Percentiles rank a stretch among this genome's conserved stretches.
Evolutionary conservation across 2,113 vertebrate species (phyloP).

Genomic region (Percopsis transmontana): DNA sequence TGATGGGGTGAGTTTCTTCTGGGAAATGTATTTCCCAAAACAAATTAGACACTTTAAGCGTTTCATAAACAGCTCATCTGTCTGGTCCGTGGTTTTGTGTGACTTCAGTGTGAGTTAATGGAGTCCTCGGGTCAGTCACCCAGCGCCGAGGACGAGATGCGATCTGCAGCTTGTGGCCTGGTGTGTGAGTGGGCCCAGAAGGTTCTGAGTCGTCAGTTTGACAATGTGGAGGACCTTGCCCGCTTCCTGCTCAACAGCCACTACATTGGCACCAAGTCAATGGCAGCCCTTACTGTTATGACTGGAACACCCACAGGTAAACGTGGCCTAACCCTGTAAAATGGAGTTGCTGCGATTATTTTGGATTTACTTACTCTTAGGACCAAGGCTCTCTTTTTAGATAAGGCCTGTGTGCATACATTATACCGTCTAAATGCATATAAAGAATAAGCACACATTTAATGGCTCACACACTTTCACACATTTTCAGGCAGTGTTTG

Average conservation of each 20-base stretch:
- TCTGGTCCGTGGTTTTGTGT: not conserved
- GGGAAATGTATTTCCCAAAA: too few relatives aligned
- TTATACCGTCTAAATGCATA: too few relatives aligned
- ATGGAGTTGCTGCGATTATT: not conserved
- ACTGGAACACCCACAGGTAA: constrained; percentile 81
- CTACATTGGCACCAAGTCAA: constrained; percentile 95
- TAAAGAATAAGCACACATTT: too few relatives aligned
- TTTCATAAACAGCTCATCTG: not conserved
- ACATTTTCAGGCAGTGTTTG: too few relatives aligned
- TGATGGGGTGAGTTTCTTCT: constrained; percentile 85
- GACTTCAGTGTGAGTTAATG: constrained; percentile 87
- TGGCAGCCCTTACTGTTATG: constrained; percentile 97
- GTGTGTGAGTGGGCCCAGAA: constrained; percentile 99
- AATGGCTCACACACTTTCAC: too few relatives aligned
- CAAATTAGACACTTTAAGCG: too few relatives aligned
- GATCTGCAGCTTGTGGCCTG: constrained; percentile 91
- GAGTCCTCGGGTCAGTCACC: constrained; percentile 88
- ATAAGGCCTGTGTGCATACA: too few relatives aligned
- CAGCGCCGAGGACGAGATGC: constrained; percentile 91
- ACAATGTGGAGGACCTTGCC: constrained; percentile 92
- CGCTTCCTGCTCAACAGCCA: constrained; percentile 98
- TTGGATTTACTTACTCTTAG: not conserved
- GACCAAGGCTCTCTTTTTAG: too few relatives aligned
- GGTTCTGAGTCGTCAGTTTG: constrained; percentile 96
- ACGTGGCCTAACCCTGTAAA: not conserved